Evolutionary conservation across 35 echinoderm and acorn worm genomes (phyloP), one percentile per base, ranked within the genome.

Genomic region (Hemicentrotus pulcherrimus): DNA sequence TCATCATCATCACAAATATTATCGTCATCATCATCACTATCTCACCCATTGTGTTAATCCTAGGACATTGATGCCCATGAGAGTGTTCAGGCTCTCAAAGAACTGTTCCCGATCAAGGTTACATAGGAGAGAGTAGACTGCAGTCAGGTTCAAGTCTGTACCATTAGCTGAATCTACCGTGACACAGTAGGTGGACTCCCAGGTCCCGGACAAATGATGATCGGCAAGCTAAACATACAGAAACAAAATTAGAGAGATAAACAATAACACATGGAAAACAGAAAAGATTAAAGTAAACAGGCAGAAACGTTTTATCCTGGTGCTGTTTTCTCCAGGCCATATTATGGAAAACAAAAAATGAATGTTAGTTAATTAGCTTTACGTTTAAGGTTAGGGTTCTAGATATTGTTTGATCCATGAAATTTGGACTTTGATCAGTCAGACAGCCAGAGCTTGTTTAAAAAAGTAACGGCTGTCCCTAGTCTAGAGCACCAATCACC

Each of bases 91-190:
- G 32, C 18, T 58, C 11, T 65, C 95, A 95, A 95, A 95, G 52
- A 95, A 95, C 52, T 95, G 47, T 12, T 46, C 52, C 9, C 95
- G 87, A 88, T 95, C 32, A 31, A 95, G 91, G 24, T 95, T 48
- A 55, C 95, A 95, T 15, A 95, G 88, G 31, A 33, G 33, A 6
- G 32, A 32, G 35, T 32, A 45, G 7, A 95, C 31, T 46, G 95
- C 95, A 19, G 95, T 92, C 59, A 31, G n/a, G 61, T 95, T 95
- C 14, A 95, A 61, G 30, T 46, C 86, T 31, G 28, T 32, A 10
- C 35, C 32, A 11, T 33, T 35, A n/a, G 31, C 46, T 9, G 33
- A 13, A 46, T 10, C 7, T 47, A 95, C 46, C 14, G 61, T 46
- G 16, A 65, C n/a, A 31, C 95, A 95, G 50, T 92, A 95, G 1